These are phyloP conservation scores for Heloderma charlesbogerti DNA, from an alignment of 2,113 vertebrate genomes.

Conservation along the genomic window DNA sequence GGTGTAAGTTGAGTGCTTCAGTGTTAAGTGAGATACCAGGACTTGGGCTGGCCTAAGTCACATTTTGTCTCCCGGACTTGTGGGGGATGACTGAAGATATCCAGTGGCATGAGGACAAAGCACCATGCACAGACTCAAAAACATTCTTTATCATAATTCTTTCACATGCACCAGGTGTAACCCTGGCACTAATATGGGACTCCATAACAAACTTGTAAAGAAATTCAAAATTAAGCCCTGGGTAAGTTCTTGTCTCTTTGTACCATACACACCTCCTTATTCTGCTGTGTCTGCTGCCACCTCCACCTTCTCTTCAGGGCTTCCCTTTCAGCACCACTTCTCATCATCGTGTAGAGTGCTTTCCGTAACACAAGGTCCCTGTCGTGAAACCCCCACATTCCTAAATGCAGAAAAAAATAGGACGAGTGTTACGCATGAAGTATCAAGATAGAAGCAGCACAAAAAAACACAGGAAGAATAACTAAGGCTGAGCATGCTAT, in stretches of 20 bases:
- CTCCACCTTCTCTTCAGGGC: constrained; percentile 96
- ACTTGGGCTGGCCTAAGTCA: background rate
- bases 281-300: constrained; percentile 99
- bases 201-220: too few species aligned
- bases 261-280: constrained; percentile 91
- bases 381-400: constrained; percentile 99
- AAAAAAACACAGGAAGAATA: background rate
- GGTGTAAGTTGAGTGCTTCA: background rate
- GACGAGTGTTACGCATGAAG: constrained; percentile 13
- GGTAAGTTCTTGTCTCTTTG: background rate
- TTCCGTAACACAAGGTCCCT: constrained; percentile 96
- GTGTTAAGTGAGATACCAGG: background rate
- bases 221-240: background rate
- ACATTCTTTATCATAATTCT: background rate
- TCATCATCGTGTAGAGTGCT: constrained; percentile 97
- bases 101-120: background rate
- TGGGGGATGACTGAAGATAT: background rate
- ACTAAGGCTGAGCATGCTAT: background rate
- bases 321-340: constrained; percentile 92
- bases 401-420: constrained; percentile 69
- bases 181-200: too few species aligned
- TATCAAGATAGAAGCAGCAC: background rate
- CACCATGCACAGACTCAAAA: too few species aligned
- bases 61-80: background rate
- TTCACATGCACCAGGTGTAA: background rate